phyloP scores from a whole-genome alignment of 1,140 invertebrate species.

The Eufriesea mexicana region DNA sequence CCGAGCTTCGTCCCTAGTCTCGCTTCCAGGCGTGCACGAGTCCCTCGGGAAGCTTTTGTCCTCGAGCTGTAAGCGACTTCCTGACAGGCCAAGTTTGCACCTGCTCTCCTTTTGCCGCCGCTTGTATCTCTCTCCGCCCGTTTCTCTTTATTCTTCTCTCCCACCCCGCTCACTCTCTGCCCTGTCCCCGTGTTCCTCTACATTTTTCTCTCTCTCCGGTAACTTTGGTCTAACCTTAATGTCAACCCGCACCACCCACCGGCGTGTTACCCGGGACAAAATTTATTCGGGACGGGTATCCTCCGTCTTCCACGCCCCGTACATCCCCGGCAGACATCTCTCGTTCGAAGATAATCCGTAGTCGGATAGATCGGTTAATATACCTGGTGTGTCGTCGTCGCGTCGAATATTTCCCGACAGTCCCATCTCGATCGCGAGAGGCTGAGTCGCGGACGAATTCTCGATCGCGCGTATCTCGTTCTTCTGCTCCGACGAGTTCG shows the following conservation, averaged over 20 bases:
- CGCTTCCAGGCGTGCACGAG: slow-evolving; percentile 73
- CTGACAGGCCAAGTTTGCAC: slow-evolving; percentile 82
- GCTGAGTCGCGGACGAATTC: too few species aligned
- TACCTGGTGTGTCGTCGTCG: slow-evolving; percentile 51
- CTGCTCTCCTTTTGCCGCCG: slow-evolving; percentile 76
- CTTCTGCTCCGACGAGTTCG: too few species aligned
- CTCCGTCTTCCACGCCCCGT: slow-evolving; percentile 41
- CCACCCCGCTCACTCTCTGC: slow-evolving; percentile 11
- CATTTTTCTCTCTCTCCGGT: slow-evolving; percentile 39
- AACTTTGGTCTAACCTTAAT: slow-evolving; percentile 68
- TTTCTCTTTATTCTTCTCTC: slow-evolving; percentile 49
- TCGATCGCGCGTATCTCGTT: too few species aligned
- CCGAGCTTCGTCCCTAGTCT: slow-evolving; percentile 63
- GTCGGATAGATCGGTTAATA: slow-evolving; percentile 61
- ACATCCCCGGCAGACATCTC: slow-evolving; percentile 31
- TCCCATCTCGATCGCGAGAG: background rate
- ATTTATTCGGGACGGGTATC: slow-evolving; percentile 71
- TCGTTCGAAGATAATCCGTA: slow-evolving; percentile 65
- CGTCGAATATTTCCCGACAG: slow-evolving; percentile 50
- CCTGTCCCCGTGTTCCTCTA: background rate
- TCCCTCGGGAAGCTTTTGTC: slow-evolving; percentile 81
- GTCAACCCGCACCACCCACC: slow-evolving; percentile 52
- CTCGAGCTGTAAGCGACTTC: slow-evolving; percentile 82
- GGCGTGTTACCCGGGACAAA: slow-evolving; percentile 59
- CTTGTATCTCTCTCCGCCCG: slow-evolving; percentile 50